These are phyloP conservation scores for Agrochola lychnidis DNA, from an alignment of 2,888 invertebrate genomes.

Conservation along the genomic window DNA sequence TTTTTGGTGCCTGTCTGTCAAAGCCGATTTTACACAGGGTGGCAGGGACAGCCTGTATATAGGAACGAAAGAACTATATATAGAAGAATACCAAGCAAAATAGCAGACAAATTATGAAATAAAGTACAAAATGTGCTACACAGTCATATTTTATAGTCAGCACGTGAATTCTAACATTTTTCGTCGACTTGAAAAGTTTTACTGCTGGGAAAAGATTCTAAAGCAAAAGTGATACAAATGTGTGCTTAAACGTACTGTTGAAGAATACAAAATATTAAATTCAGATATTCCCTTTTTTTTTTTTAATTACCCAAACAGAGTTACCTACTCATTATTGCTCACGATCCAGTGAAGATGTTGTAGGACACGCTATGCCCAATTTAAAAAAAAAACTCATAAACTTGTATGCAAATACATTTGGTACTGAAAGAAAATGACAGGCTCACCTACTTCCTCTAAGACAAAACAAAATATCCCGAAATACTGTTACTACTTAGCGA, in stretches of 20 bases:
- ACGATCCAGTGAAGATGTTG: too few relatives aligned
- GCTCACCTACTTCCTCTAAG: not conserved
- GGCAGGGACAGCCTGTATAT: too few relatives aligned
- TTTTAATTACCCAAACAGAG: not conserved
- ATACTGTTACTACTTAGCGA: not conserved
- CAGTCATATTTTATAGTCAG: conserved; percentile 47
- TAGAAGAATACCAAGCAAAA: conserved; percentile 10
- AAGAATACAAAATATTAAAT: conserved; percentile 1
- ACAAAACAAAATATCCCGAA: not conserved
- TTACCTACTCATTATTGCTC: too few relatives aligned
- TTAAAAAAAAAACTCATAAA: not conserved
- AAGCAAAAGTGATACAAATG: conserved; percentile 48
- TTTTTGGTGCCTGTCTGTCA: not conserved
- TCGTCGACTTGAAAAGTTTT: conserved; percentile 43
- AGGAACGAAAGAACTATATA: not conserved
- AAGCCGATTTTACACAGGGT: not conserved
- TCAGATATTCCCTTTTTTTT: not conserved
- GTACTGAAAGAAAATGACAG: not conserved
- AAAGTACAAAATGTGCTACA: conserved; percentile 26
- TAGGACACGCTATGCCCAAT: too few relatives aligned
- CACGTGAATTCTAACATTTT: conserved; percentile 51
- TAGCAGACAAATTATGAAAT: conserved; percentile 19
- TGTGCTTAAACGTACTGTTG: not conserved
- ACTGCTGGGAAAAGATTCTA: conserved; percentile 42
- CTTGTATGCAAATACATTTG: not conserved